A percentile compares a stretch with the other conserved stretches of the same genome.
phyloP scores from a whole-genome alignment of 2,797 vertebrate genomes.

The Natrix natrix region DNA sequence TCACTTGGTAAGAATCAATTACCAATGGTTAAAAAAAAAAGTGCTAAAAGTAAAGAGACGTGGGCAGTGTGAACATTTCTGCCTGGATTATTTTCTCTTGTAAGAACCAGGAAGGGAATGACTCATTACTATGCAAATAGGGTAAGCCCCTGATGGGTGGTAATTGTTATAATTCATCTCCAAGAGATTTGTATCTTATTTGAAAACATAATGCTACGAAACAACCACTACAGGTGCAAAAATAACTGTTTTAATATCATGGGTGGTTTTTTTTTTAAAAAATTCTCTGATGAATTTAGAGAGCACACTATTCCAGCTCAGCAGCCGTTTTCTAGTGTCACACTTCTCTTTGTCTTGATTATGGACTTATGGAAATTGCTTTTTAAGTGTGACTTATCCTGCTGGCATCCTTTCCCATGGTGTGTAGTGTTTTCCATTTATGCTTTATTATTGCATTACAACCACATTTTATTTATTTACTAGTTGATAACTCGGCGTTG shows the following conservation, averaged over 20 bases:
- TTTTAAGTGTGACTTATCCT: not conserved
- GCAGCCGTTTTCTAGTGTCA: constrained; percentile 27
- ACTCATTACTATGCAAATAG: constrained; percentile 27
- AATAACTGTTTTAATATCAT: constrained; percentile 19
- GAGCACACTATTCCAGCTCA: constrained; percentile 13
- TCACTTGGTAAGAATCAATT: not conserved
- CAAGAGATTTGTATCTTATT: not conserved
- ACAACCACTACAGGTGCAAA: constrained; percentile 6
- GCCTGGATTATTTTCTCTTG: not conserved
- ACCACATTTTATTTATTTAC: not conserved
- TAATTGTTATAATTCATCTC: constrained; percentile 35
- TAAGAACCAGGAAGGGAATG: not conserved
- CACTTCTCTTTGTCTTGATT: constrained; percentile 38
- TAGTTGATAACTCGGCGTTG: too few relatives aligned
- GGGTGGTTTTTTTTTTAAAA: not conserved
- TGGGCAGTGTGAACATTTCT: not conserved
- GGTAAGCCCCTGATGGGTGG: constrained; percentile 8
- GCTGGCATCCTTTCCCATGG: not conserved
- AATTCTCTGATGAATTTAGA: constrained; percentile 9
- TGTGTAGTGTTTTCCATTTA: not conserved
- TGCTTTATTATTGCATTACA: not conserved
- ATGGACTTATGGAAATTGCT: constrained; percentile 5
- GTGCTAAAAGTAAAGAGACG: not conserved
- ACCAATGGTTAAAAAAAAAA: not conserved
- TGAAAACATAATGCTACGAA: constrained; percentile 31